Base-by-base conservation (phyloP, 1,140 invertebrate species). In the Nixonia krombeini region DNA sequence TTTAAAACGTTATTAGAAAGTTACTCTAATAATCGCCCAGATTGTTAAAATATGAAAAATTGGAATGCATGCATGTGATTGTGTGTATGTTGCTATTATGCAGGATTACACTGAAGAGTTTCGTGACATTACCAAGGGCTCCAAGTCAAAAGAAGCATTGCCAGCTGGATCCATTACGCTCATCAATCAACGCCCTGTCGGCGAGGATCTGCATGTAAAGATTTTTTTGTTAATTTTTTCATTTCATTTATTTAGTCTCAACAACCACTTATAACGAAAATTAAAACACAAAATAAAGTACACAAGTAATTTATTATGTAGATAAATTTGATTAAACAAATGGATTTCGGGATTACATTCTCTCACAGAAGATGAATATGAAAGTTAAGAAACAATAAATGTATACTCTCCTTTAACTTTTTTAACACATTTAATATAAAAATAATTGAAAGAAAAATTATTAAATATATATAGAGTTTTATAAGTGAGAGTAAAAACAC, bases 51-150 rank as follows among this genome's bases (percentile, higher is more conserved):
- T 50, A 26, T 10, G 55, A 41, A 63, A 68, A 52, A 57, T 70
- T 44, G 74, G 82, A 83, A 81, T 85, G 83, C 75, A 67, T 84
- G 81, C 80, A 84, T 83, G 79, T 85, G 77, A 84, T 79, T 83
- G 75, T 82, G 74, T 78, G 72, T 75, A 78, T 81, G 70, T 82
- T 83, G 78, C 80, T 87, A 80, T 87, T 85, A 85, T 81, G 76
- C 89, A 97, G 95, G 95, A 97, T 87, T 97, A 97, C 87, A 95
- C 93, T 67, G 95, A 97, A 88, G 95, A 97, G 86, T 96, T 97
- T 87, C 90, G 95, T 73, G 95, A 97, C 86, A 97, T 97, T 87
- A 91, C 93, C 76, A 96, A 96, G 87, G 93, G 94, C 80, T 88
- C 88, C 70, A 96, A 94, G 87, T 93, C 92, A 70, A 96, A 96